Conservation (phyloP, 2,888 invertebrate species). For the Notodonta ziczac region DNA sequence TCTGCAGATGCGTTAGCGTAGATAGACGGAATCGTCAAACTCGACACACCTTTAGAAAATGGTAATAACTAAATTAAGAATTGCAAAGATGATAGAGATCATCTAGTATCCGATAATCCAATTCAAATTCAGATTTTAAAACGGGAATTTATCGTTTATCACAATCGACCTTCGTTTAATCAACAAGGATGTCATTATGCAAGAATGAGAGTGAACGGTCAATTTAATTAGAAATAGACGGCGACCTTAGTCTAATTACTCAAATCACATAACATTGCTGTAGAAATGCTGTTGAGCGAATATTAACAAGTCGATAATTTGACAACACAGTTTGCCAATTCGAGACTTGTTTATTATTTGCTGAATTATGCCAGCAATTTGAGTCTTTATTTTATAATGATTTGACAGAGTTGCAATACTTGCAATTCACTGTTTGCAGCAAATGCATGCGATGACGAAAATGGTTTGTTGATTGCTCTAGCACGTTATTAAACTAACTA, state of each 20-base stretch:
- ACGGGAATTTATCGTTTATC: too few species aligned
- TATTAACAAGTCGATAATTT: constrained; percentile 1
- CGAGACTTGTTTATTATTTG: background rate
- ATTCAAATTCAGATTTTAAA: too few species aligned
- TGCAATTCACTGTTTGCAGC: too few species aligned
- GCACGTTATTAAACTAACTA: too few species aligned
- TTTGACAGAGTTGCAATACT: background rate
- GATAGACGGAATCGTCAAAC: too few species aligned
- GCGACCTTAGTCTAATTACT: constrained; percentile 30
- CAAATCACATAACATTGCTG: constrained; percentile 8
- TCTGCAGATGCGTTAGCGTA: too few species aligned
- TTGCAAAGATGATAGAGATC: background rate
- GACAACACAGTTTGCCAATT: constrained; percentile 7
- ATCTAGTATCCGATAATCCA: background rate
- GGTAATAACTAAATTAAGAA: too few species aligned
- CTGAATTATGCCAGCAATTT: background rate
- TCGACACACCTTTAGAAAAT: too few species aligned
- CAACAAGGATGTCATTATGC: constrained; percentile 59
- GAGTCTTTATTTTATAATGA: background rate
- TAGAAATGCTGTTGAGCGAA: too few species aligned
- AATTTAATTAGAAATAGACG: constrained; percentile 43
- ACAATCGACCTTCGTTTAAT: constrained; percentile 5
- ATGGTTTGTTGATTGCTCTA: background rate
- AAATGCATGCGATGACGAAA: background rate
- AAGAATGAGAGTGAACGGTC: constrained; percentile 51